A percentile compares a stretch with the other conserved stretches of the same genome.
Conservation (phyloP, 2,888 invertebrate species). For the Pseudoips prasinana region DNA sequence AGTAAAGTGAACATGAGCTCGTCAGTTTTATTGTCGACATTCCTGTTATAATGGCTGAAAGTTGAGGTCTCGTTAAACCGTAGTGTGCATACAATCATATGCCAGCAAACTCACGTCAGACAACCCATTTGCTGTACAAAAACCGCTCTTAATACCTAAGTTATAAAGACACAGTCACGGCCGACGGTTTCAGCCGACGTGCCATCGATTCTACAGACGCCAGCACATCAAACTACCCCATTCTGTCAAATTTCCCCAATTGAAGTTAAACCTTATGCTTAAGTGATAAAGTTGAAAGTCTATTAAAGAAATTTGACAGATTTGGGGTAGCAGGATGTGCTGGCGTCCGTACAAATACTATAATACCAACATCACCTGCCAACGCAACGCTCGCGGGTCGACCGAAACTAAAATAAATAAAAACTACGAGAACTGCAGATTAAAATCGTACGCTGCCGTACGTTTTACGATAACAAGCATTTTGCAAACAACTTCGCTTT, state of each 20-base stretch:
- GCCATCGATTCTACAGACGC: too few relatives aligned
- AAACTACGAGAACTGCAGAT: conserved; percentile 27
- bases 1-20: conserved; percentile 13
- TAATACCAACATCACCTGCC: conserved; percentile 42
- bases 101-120: too few relatives aligned
- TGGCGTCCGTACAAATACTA: too few relatives aligned
- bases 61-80: conserved; percentile 34
- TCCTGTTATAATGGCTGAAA: conserved; percentile 20
- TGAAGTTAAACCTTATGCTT: too few relatives aligned
- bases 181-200: too few relatives aligned
- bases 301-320: too few relatives aligned
- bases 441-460: conserved; percentile 26
- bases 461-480: conserved; percentile 23
- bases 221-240: too few relatives aligned
- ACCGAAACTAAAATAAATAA: conserved; percentile 21
- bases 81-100: conserved; percentile 5
- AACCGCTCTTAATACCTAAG: neutral
- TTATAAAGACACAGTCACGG: conserved; percentile 1
- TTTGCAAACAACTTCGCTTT: conserved; percentile 10
- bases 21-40: conserved; percentile 18
- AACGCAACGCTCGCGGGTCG: conserved; percentile 17
- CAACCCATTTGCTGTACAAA: too few relatives aligned
- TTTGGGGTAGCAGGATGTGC: too few relatives aligned
- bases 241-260: too few relatives aligned
- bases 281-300: too few relatives aligned